phyloP scores from a whole-genome alignment of 2,797 vertebrate species.

The Trematomus bernacchii region DNA sequence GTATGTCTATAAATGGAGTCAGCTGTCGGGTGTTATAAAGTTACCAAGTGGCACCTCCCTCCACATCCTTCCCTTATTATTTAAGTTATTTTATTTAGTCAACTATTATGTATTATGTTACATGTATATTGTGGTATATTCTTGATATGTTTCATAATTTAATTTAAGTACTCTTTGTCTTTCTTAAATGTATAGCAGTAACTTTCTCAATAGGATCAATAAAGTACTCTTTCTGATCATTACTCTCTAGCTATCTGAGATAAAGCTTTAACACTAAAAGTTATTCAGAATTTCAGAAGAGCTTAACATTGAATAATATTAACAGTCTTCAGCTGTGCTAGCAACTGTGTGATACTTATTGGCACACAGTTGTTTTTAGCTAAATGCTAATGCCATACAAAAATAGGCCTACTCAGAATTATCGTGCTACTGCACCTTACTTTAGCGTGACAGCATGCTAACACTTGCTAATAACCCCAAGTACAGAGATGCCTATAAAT shows the following conservation, averaged over 20 bases:
- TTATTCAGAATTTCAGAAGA: background rate
- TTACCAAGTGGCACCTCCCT: constrained; percentile 36
- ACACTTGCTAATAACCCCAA: background rate
- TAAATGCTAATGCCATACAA: background rate
- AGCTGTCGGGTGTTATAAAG: constrained; percentile 51
- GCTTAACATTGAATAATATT: background rate
- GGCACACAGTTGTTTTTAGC: background rate
- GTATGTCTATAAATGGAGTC: constrained; percentile 11
- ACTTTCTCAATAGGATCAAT: too few relatives aligned
- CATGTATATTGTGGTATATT: too few relatives aligned
- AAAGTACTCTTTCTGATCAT: too few relatives aligned
- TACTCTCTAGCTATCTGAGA: background rate
- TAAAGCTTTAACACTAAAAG: background rate
- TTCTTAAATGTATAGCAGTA: too few relatives aligned
- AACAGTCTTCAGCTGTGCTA: background rate
- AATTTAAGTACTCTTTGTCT: too few relatives aligned
- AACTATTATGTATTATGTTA: background rate
- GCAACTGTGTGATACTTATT: background rate
- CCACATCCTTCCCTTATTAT: constrained; percentile 30
- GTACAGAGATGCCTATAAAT: background rate
- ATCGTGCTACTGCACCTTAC: background rate
- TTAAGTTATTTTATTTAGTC: constrained; percentile 8
- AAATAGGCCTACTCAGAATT: background rate
- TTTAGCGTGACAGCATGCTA: background rate
- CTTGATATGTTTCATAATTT: too few relatives aligned